phyloP scores from a whole-genome alignment of 2,888 invertebrate genomes.

The Agriopis marginaria region DNA sequence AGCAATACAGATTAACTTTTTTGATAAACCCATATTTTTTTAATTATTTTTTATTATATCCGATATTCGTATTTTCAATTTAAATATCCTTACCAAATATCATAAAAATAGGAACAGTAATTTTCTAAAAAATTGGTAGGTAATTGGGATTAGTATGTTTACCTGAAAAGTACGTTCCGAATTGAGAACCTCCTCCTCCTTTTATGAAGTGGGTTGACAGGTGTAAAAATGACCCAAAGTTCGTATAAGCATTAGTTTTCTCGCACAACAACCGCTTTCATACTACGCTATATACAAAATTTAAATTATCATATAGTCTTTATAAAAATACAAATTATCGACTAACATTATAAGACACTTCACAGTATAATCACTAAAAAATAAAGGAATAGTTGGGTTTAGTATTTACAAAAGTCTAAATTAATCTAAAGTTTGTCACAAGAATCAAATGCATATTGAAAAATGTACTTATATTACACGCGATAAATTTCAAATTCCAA shows the following conservation, averaged over 20 bases:
- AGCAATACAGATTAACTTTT: too few species aligned
- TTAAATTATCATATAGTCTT: constrained; percentile 57
- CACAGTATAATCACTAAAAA: constrained; percentile 51
- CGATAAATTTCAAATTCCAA: constrained; percentile 1
- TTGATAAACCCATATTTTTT: too few species aligned
- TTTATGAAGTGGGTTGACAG: too few species aligned
- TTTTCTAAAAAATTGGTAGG: too few species aligned
- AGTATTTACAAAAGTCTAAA: constrained; percentile 57
- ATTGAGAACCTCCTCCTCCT: too few species aligned
- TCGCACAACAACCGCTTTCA: constrained; percentile 47
- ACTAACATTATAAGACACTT: constrained; percentile 72
- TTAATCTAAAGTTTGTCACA: constrained; percentile 39
- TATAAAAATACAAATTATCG: constrained; percentile 74
- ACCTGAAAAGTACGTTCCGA: too few species aligned
- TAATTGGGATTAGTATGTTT: too few species aligned
- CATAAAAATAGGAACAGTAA: too few species aligned
- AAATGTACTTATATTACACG: constrained; percentile 22
- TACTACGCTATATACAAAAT: constrained; percentile 40
- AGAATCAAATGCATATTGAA: constrained; percentile 33
- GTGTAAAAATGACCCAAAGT: too few species aligned
- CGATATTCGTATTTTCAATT: too few species aligned
- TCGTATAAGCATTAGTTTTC: constrained; percentile 12
- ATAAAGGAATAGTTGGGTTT: constrained; percentile 49
- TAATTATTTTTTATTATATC: too few species aligned
- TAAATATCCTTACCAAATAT: too few species aligned